phyloP scores from a whole-genome alignment of 2,888 invertebrate species.

The Galerucella calmariensis region DNA sequence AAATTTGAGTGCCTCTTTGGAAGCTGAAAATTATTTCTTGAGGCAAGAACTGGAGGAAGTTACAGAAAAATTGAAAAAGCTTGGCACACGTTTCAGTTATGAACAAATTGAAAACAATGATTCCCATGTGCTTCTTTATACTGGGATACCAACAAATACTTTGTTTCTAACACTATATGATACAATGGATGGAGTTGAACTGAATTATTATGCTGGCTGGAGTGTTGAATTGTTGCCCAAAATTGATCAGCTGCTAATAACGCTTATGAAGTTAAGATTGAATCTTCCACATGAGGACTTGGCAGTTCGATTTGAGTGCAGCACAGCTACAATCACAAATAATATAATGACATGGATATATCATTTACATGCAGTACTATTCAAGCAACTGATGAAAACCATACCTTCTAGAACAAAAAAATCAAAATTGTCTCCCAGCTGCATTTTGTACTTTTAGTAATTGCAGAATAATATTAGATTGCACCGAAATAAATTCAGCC shows the following conservation, averaged over 20 bases:
- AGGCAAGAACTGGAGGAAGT: not conserved
- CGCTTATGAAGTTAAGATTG: not conserved
- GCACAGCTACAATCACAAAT: not conserved
- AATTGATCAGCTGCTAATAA: not conserved
- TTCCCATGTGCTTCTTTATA: not conserved
- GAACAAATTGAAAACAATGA: not conserved
- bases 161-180: not conserved
- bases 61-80: not conserved
- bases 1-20: not conserved
- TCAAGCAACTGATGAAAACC: conserved; percentile 3
- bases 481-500: not conserved
- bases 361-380: conserved; percentile 2
- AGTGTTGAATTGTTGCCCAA: not conserved
- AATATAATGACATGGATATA: not conserved
- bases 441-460: not conserved
- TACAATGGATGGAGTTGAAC: not conserved
- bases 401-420: conserved; percentile 8
- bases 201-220: not conserved
- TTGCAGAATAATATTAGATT: conserved; percentile 19
- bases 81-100: not conserved
- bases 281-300: not conserved
- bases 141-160: not conserved
- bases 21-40: not conserved
- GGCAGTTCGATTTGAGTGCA: not conserved
- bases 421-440: not conserved